Evolutionary conservation across 2,797 vertebrate genomes (phyloP).

Genomic region (Eulemur mongoz): DNA sequence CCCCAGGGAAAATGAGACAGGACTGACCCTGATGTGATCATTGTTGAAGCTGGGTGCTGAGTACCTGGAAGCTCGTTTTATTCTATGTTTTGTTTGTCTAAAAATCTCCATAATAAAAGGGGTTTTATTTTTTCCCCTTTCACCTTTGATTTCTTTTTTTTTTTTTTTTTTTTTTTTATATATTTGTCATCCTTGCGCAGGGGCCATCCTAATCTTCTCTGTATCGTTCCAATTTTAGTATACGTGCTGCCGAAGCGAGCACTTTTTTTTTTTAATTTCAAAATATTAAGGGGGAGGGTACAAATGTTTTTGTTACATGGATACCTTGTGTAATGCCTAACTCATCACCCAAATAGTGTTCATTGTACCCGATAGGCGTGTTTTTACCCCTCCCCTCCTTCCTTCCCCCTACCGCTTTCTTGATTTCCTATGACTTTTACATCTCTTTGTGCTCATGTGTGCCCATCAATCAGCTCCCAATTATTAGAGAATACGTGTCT

Average conservation of each 20-base stretch:
- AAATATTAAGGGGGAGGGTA: not conserved
- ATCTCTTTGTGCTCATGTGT: not conserved
- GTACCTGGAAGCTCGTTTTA: not conserved
- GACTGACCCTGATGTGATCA: not conserved
- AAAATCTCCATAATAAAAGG: conserved; percentile 32
- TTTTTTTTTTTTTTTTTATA: not conserved
- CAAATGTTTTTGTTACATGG: not conserved
- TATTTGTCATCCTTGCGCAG: too few species aligned
- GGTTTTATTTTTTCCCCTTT: not conserved
- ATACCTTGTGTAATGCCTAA: not conserved
- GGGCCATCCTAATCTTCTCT: too few species aligned
- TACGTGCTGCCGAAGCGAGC: too few species aligned
- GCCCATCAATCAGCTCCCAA: not conserved
- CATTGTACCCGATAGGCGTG: not conserved
- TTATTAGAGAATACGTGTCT: not conserved
- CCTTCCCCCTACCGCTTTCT: not conserved
- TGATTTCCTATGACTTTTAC: not conserved
- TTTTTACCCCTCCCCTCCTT: not conserved
- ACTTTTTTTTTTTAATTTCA: not conserved
- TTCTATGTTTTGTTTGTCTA: not conserved
- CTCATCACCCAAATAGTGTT: not conserved
- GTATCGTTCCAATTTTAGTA: too few species aligned
- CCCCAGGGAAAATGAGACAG: not conserved
- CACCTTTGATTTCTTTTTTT: not conserved
- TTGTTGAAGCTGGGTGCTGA: not conserved